Evolutionary conservation across 2,113 vertebrate species (phyloP).

Genomic region (Xenopus laevis): DNA sequence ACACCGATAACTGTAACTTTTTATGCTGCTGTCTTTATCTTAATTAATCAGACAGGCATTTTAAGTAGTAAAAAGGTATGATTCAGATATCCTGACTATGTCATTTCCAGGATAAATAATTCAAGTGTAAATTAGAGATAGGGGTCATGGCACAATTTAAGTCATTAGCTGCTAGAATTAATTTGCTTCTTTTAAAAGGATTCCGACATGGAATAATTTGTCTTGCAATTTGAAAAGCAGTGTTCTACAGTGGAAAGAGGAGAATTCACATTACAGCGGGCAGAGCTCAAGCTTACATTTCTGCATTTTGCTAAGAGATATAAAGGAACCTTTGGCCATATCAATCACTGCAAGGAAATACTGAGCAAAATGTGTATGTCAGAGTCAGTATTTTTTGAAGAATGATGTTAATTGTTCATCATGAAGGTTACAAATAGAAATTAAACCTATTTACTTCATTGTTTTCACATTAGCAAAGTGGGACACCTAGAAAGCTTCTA

Average conservation of each 20-base stretch:
- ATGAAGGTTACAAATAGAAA: background rate
- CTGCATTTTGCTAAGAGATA: slow-evolving; percentile 4
- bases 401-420: background rate
- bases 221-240: slow-evolving; percentile 30
- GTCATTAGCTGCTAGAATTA: slow-evolving; percentile 44
- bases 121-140: slow-evolving; percentile 42
- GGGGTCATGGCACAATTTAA: slow-evolving; percentile 42
- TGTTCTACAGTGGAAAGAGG: slow-evolving; percentile 19
- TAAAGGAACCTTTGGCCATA: background rate
- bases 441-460: background rate
- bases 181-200: slow-evolving; percentile 38
- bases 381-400: background rate
- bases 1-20: slow-evolving; percentile 24
- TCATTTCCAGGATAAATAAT: slow-evolving; percentile 37
- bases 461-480: background rate
- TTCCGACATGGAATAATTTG: slow-evolving; percentile 36
- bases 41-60: slow-evolving; percentile 38
- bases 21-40: slow-evolving; percentile 22
- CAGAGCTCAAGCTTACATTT: background rate
- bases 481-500: too few species aligned
- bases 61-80: slow-evolving; percentile 37
- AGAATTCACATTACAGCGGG: slow-evolving; percentile 25
- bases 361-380: background rate
- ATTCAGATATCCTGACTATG: slow-evolving; percentile 40
- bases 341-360: slow-evolving; percentile 13